Percentiles rank a stretch among this genome's conserved stretches.
phyloP scores from a whole-genome alignment of 2,797 vertebrate species.

The Anguilla obscura region DNA sequence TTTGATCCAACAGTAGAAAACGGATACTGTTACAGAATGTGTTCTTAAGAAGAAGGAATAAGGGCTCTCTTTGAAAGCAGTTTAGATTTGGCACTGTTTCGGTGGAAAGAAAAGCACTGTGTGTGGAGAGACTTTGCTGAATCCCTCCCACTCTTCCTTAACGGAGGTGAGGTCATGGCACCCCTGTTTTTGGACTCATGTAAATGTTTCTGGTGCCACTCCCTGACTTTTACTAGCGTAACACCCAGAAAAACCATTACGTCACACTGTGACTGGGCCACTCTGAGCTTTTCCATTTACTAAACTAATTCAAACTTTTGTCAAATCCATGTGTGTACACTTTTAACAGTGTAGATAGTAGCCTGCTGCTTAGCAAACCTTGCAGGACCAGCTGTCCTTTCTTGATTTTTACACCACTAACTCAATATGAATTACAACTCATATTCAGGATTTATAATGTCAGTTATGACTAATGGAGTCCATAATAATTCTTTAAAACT shows the following conservation, averaged over 20 bases:
- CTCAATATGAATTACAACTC: neutral
- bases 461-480: no score
- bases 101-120: constrained; percentile 70
- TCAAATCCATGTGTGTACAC: neutral
- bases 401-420: neutral
- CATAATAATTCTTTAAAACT: no score
- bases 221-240: constrained; percentile 58
- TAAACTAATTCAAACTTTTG: neutral
- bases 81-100: constrained; percentile 56
- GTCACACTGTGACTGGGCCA: constrained; percentile 64
- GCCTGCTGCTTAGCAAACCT: neutral
- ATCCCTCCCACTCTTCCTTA: constrained; percentile 59
- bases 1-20: constrained; percentile 32
- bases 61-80: constrained; percentile 61
- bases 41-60: constrained; percentile 60
- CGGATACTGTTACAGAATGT: constrained; percentile 63
- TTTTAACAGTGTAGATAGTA: neutral
- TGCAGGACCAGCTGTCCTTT: neutral
- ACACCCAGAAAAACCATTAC: constrained; percentile 64
- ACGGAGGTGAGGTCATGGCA: constrained; percentile 67
- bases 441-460: neutral
- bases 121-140: constrained; percentile 63
- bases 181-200: constrained; percentile 28
- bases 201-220: constrained; percentile 3
- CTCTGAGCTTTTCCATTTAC: constrained; percentile 44